Evolutionary conservation across 2,797 vertebrate species (phyloP).

Genomic region (Leptodon cayanensis): DNA sequence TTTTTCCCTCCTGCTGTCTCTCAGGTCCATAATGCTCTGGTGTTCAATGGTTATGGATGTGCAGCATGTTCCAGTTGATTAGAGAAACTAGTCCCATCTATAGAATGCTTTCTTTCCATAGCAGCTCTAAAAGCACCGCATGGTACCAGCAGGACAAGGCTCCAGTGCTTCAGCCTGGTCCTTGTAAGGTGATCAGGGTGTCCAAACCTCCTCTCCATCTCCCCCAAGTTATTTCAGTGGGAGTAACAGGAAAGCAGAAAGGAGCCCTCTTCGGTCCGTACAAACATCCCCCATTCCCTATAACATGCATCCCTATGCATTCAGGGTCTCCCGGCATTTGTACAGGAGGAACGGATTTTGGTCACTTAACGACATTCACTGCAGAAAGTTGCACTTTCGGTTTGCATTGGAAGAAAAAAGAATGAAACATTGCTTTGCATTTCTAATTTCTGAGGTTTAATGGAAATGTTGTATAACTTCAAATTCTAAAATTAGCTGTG

Average conservation of each 20-base stretch:
- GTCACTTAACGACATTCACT: background rate
- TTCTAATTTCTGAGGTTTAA: background rate
- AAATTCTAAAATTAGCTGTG: background rate
- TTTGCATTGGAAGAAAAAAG: background rate
- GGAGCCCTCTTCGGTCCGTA: background rate
- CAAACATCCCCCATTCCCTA: background rate
- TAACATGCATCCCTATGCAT: background rate
- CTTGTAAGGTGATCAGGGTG: rapidly evolving
- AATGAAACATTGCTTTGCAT: background rate
- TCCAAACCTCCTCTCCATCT: background rate
- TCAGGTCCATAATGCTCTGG: rapidly evolving
- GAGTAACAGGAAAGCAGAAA: background rate
- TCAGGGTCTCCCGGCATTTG: background rate
- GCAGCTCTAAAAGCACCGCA: background rate
- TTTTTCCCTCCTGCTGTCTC: background rate
- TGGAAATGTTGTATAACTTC: background rate
- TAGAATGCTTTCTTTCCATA: background rate
- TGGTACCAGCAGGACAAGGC: background rate
- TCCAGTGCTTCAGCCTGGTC: background rate
- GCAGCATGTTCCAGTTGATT: background rate
- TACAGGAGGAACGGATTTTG: background rate
- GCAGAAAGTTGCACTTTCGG: background rate
- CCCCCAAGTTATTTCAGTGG: background rate
- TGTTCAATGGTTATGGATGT: background rate
- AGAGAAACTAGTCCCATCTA: background rate